Evolutionary conservation across 2,888 invertebrate genomes (phyloP).

Genomic region (Acanthococcus lagerstroemiae): DNA sequence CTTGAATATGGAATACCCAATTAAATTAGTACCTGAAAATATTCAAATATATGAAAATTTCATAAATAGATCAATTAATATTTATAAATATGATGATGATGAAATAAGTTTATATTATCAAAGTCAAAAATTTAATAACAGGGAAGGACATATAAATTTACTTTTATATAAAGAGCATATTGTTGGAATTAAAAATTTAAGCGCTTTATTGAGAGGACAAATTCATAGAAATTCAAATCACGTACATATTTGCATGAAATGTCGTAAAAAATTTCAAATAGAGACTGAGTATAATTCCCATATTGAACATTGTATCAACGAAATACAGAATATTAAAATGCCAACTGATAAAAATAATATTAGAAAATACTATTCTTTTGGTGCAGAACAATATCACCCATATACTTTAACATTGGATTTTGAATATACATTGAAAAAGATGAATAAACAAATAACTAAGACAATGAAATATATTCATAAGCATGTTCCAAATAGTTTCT

Average conservation of each 20-base stretch:
- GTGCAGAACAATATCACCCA: constrained; percentile 10
- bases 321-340: background rate
- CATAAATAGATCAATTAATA: constrained; percentile 4
- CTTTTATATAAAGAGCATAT: background rate
- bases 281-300: background rate
- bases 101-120: background rate
- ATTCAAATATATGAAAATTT: background rate
- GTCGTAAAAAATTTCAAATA: constrained; percentile 1
- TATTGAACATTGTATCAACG: background rate
- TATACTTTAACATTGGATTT: constrained; percentile 6
- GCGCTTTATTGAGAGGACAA: constrained; percentile 1
- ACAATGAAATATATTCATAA: background rate
- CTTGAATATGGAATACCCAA: constrained; percentile 2
- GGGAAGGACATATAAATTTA: constrained; percentile 1
- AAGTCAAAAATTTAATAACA: constrained; percentile 4
- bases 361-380: constrained; percentile 10
- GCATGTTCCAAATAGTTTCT: background rate
- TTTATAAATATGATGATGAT: background rate
- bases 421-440: constrained; percentile 7
- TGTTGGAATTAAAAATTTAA: background rate
- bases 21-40: constrained; percentile 1
- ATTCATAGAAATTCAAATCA: constrained; percentile 2
- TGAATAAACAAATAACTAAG: constrained; percentile 2
- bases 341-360: constrained; percentile 6
- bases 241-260: background rate